A percentile compares a stretch with the other conserved stretches of the same genome.
Conservation (phyloP, 1,140 invertebrate species). For the Drosophila pachea region DNA sequence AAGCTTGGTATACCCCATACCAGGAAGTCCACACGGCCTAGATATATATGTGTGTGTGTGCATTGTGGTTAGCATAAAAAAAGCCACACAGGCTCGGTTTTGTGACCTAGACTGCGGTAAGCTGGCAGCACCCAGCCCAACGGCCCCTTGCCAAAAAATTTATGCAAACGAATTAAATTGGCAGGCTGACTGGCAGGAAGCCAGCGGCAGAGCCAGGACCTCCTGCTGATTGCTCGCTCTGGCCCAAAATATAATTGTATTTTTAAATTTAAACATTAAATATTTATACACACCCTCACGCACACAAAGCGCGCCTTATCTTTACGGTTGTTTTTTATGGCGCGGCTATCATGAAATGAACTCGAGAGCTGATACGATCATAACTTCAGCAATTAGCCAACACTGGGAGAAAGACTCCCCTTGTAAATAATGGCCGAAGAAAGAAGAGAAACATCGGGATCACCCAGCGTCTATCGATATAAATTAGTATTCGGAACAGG, state of each 20-base stretch:
- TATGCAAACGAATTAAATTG: constrained; percentile 76
- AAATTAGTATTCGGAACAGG: no score
- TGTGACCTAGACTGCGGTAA: constrained; percentile 42
- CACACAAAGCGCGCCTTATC: neutral
- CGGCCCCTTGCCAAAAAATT: constrained; percentile 50
- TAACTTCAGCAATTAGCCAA: constrained; percentile 56
- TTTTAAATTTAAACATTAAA: constrained; percentile 69
- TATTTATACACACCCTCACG: constrained; percentile 47
- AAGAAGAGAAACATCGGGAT: no score
- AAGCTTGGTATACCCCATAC: constrained; percentile 7
- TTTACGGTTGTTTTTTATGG: neutral
- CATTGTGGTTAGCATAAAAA: constrained; percentile 53
- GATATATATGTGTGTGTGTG: neutral
- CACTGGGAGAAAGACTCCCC: neutral
- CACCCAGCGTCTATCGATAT: no score
- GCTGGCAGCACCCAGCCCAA: neutral
- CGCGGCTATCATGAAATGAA: no score
- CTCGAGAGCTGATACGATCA: constrained; percentile 13
- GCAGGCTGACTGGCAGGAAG: constrained; percentile 53
- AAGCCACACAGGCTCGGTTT: constrained; percentile 58
- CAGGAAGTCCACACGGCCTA: constrained; percentile 2
- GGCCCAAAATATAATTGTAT: constrained; percentile 49
- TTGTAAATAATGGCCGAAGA: no score
- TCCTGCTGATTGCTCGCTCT: constrained; percentile 52
- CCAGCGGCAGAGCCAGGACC: constrained; percentile 33